Evolutionary conservation across 2,888 invertebrate genomes (phyloP).

Genomic region (Pterobdella sp.): DNA sequence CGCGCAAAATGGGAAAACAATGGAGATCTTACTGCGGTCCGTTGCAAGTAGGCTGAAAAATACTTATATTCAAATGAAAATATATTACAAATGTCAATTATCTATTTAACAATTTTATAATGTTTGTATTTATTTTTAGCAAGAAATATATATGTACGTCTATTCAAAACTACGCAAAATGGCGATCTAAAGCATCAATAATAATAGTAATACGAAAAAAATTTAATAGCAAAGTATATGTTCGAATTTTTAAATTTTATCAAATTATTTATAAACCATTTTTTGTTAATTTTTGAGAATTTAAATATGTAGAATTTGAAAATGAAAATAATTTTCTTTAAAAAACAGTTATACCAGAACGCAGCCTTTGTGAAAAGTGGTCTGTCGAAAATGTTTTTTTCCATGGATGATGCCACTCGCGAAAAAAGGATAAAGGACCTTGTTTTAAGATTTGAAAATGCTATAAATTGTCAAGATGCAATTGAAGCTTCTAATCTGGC

Average conservation of each 20-base stretch:
- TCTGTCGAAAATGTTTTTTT: background rate
- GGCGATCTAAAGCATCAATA: slow-evolving; percentile 27
- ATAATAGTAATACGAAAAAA: slow-evolving; percentile 19
- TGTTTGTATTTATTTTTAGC: background rate
- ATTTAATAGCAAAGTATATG: background rate
- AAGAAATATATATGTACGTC: background rate
- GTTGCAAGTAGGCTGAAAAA: slow-evolving; percentile 27
- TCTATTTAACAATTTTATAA: background rate
- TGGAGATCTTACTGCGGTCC: slow-evolving; percentile 29
- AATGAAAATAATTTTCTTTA: background rate
- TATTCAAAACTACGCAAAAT: slow-evolving; percentile 30
- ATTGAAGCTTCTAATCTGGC: slow-evolving; percentile 1
- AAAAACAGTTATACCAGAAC: background rate
- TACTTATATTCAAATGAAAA: slow-evolving; percentile 13
- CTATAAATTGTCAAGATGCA: background rate
- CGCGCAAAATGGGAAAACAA: background rate
- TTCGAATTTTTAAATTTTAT: background rate
- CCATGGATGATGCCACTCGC: too few species aligned
- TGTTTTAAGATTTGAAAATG: background rate
- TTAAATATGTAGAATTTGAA: background rate
- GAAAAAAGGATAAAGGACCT: background rate
- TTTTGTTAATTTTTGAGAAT: background rate
- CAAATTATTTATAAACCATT: background rate
- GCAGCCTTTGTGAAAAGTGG: background rate
- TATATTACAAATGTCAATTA: slow-evolving; percentile 16